Base-by-base conservation (phyloP, 1,140 invertebrate species). In the Drosophila micromelanica region DNA sequence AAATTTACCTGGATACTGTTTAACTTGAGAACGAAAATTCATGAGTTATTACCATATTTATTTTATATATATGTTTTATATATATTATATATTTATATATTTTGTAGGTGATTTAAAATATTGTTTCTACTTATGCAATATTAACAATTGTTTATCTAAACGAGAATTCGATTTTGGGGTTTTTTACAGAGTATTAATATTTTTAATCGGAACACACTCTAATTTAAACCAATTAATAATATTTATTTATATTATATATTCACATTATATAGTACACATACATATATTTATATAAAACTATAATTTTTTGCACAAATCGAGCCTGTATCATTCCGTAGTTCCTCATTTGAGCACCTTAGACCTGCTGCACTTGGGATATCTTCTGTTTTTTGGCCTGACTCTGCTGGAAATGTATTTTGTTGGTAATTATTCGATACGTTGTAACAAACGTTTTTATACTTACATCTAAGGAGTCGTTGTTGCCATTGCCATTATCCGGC, bases 351-450 rank as follows among this genome's bases (percentile, higher is more conserved):
- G 20, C 23, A 27, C 27, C 15, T 60, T 86, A 90, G 48, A 90
- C 37, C 54, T 74, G 68, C 52, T 90, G 75, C 45, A 79, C 85
- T 51, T 85, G 73, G 2, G 72, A 30, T 54, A 78, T 78, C 62
- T 90, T 90, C 40, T 78, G 80, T 38, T 90, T 90, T 60, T 90
- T 90, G 1, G 85, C 69, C 49, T 76, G 72, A 12, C 67, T 70
- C 59, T 90, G 56, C 30, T 42, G 17, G 0, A 15, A n/a, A 42
- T 23, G 3, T 5, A 5, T 6, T 38, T 20, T 9, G 12, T 7
- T 32, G 15, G 1, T 8, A 5, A 12, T 45, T 6, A 12, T 12
- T 7, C 2, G 7, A 13, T 32, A 4, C 6, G 0, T 12, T 32
- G 15, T 12, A 27, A 11, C 1, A 32, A 13, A 32, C 7, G 20